Percentiles rank a stretch among this genome's conserved stretches.
These are phyloP conservation scores for Tympanoctomys barrerae DNA, from an alignment of 2,797 vertebrate species.

Conservation along the genomic window DNA sequence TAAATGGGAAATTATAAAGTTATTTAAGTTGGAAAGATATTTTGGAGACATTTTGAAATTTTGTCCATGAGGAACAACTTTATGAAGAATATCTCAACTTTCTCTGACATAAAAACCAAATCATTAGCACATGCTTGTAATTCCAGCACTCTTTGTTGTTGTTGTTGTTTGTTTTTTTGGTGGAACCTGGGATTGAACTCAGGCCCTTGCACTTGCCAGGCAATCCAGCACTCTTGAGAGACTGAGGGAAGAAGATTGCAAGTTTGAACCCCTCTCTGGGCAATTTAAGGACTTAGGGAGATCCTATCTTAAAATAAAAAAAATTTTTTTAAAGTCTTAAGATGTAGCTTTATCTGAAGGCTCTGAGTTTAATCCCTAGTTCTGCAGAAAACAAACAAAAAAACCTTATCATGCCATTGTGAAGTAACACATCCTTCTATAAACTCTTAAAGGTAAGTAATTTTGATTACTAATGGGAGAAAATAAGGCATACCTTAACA, in stretches of 20 bases:
- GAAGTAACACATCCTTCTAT: neutral
- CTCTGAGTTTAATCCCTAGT: neutral
- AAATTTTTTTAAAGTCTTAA: neutral
- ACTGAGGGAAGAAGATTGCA: neutral
- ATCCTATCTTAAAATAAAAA: neutral
- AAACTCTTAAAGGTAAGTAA: neutral
- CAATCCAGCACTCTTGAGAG: neutral
- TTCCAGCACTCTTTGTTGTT: neutral
- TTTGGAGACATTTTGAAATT: neutral
- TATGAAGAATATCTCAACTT: neutral
- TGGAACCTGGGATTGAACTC: too few relatives aligned
- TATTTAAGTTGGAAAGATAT: conserved; percentile 16
- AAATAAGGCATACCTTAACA: neutral
- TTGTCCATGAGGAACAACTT: neutral
- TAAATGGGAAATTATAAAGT: neutral
- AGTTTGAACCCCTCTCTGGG: neutral
- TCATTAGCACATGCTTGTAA: neutral
- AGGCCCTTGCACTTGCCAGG: too few relatives aligned
- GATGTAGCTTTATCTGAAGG: neutral
- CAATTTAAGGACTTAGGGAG: neutral
- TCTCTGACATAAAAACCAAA: neutral
- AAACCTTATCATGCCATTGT: neutral
- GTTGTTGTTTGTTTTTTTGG: too few relatives aligned
- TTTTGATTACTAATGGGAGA: conserved; percentile 20
- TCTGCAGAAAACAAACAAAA: neutral